Evolutionary conservation across 2,113 vertebrate genomes (phyloP), one percentile per base, ranked within the genome.

Genomic region (Lutjanus erythropterus): DNA sequence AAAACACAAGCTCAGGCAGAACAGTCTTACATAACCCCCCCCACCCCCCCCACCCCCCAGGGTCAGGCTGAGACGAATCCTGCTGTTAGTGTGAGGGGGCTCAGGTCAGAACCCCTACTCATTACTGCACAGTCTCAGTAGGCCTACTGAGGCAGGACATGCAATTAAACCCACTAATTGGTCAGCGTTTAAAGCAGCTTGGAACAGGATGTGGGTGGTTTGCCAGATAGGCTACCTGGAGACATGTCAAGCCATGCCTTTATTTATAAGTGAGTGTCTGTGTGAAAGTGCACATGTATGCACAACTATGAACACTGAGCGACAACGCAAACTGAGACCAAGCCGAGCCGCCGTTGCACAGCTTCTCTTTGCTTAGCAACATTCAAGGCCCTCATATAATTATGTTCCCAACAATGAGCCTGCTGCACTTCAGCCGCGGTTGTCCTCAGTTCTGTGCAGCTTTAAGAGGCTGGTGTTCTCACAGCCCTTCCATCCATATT

Each of bases 81-180:
- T 47, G 59, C 68, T 83, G 74, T 59, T 71, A 82, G 50, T 44
- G 46, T 66, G 70, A n/a, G 67, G 46, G 61, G 70, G 46, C 61
- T 83, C 49, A 71, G 78, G 76, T 75, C 39, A 56, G 65, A 37
- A 71, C 60, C 66, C 52, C 81, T 81, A 72, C 88, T 86, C 69
- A 81, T 88, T 69, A 81, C 61, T 74, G 72, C 35, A 47, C 27
- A 68, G 66, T 68, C 78, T 90, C 72, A 70, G 68, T 47, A 39
- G 85, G 52, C 56, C 85, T 44, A 59, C 53, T 59, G 86, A 82
- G 88, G 73, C 71, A 49, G 61, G 53, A 71, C 25, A 52, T 69
- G 84, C 83, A 92, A 92, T 90, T 88, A 89, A 71, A 80, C 76
- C 66, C 74, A 78, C 89, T 86, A 91, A 93, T 86, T 93, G 90